These are phyloP conservation scores for Jaculus jaculus DNA, from an alignment of 2,113 vertebrate genomes.

Conservation along the genomic window DNA sequence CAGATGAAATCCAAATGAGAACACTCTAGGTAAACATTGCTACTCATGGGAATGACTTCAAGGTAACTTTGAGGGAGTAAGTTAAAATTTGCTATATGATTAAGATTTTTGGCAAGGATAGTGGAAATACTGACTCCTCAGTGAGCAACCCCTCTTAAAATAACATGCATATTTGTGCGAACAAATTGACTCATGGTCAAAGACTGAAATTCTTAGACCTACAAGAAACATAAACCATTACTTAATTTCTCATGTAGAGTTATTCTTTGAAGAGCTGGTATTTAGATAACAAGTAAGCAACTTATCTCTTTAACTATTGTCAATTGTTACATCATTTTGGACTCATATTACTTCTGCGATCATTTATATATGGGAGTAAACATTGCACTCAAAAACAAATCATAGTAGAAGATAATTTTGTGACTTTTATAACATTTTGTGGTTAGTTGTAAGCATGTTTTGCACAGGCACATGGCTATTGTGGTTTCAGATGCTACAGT, in stretches of 20 bases:
- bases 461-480: conserved; percentile 71
- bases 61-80: conserved; percentile 5
- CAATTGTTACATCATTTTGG: conserved; percentile 68
- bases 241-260: conserved; percentile 75
- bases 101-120: conserved; percentile 19
- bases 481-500: conserved; percentile 70
- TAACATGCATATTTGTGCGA: conserved; percentile 41
- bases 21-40: neutral
- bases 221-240: conserved; percentile 65
- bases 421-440: conserved; percentile 76
- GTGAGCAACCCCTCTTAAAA: conserved; percentile 3
- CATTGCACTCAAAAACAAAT: conserved; percentile 61
- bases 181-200: conserved; percentile 60
- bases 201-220: conserved; percentile 74
- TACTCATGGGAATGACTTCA: neutral
- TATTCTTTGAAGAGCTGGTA: conserved; percentile 64
- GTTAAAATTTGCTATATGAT: conserved; percentile 1
- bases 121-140: neutral
- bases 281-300: conserved; percentile 67
- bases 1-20: neutral
- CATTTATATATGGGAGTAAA: conserved; percentile 51
- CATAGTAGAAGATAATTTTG: conserved; percentile 65
- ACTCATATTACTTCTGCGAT: conserved; percentile 63
- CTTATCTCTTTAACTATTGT: conserved; percentile 67
- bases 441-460: conserved; percentile 76